A percentile compares a stretch with the other conserved stretches of the same genome.
Conservation (phyloP, 2,797 vertebrate species). For the Spinibarbus caldwelli region DNA sequence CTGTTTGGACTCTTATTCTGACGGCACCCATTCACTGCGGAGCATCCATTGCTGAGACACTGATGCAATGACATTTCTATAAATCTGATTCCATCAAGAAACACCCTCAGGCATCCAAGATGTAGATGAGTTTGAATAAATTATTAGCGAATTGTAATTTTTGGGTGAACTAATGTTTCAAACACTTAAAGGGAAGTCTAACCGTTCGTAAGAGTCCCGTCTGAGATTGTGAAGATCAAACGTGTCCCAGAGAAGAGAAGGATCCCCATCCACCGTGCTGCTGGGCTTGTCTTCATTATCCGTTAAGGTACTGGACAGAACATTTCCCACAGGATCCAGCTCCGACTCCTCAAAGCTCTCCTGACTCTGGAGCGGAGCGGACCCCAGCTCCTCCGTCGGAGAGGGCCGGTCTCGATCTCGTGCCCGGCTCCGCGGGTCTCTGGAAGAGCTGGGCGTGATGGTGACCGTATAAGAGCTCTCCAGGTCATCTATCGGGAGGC, state of each 20-base stretch:
- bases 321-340: constrained; percentile 62
- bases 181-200: background rate
- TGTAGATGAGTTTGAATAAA: background rate
- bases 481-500: constrained; percentile 75
- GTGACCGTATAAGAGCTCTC: constrained; percentile 76
- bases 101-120: background rate
- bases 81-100: background rate
- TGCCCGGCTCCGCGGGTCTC: constrained; percentile 34
- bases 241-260: constrained; percentile 72
- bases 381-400: constrained; percentile 10
- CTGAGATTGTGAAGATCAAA: constrained; percentile 76
- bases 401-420: constrained; percentile 53
- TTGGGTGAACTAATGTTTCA: background rate
- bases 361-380: constrained; percentile 25
- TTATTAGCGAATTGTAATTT: background rate
- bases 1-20: background rate
- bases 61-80: background rate
- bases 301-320: constrained; percentile 77
- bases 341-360: constrained; percentile 59
- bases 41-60: background rate
- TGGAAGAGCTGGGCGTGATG: constrained; percentile 64
- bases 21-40: background rate
- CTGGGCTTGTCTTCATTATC: constrained; percentile 56
- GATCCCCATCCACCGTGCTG: constrained; percentile 61
- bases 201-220: constrained; percentile 65